Evolutionary conservation across 1,140 invertebrate genomes (phyloP).

Genomic region (Ectropis grisescens): DNA sequence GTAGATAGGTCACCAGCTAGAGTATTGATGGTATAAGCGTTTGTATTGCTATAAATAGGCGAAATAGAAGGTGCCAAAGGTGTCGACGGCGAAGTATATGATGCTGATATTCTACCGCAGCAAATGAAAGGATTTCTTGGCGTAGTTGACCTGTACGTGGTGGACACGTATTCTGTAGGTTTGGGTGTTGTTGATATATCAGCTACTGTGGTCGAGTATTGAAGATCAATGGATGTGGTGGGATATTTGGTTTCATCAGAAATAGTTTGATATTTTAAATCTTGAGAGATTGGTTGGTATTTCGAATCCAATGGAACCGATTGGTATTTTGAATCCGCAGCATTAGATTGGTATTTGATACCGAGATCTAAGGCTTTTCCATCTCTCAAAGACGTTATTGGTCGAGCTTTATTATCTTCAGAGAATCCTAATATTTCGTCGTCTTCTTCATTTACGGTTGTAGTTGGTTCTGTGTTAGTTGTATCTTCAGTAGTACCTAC

Average conservation of each 20-base stretch:
- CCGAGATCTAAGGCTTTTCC: constrained; percentile 54
- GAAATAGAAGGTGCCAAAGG: constrained; percentile 27
- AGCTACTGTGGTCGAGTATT: too few species aligned
- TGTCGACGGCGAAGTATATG: constrained; percentile 45
- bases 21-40: constrained; percentile 52
- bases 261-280: too few species aligned
- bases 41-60: constrained; percentile 37
- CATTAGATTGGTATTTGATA: constrained; percentile 31
- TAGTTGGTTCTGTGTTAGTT: constrained; percentile 58
- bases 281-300: too few species aligned
- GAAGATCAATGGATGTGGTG: too few species aligned
- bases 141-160: constrained; percentile 24
- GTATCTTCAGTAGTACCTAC: constrained; percentile 43
- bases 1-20: constrained; percentile 22
- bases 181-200: constrained; percentile 30
- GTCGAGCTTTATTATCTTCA: constrained; percentile 67
- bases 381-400: constrained; percentile 34
- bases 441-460: constrained; percentile 75
- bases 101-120: constrained; percentile 59
- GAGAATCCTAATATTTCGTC: constrained; percentile 84
- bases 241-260: too few species aligned
- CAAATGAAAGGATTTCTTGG: constrained; percentile 48
- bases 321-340: too few species aligned
- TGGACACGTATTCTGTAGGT: constrained; percentile 16
- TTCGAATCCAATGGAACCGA: too few species aligned